Base-by-base conservation (phyloP, 2,113 vertebrate genomes). In the Ploceus nigricollis region DNA sequence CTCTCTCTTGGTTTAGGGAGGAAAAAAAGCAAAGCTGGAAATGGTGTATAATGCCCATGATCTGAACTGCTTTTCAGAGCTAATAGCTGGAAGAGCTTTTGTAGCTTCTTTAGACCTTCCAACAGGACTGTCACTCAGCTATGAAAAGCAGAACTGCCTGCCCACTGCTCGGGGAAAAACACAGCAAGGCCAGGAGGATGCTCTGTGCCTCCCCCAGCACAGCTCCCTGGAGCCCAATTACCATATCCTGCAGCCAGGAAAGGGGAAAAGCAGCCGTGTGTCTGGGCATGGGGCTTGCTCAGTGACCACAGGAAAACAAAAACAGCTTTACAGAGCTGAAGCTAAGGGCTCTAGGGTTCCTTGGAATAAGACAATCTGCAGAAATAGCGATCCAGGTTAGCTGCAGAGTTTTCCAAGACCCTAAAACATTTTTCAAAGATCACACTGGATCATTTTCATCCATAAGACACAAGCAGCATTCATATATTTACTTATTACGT, bases 171-270 rank as follows among this genome's bases (percentile, higher is more conserved):
- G 92, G 68, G 51, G 70, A 92, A 97, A 97, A 94, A 39, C 19
- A 71, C 70, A 90, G 82, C 44, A 61, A 90, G 79, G 90, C 93
- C 85, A 89, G 82, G 39, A 96, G 44, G 64, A 90, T 30, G 82
- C 60, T 87, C 42, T 57, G 81, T 51, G 44, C 75, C 91, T 85
- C 57, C 83, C 64, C 45, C 58, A 1, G 48, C 84, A 77, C n/a
- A 2, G 2, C 53, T 95, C 95, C 88, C 94, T 65, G 40, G 92
- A 96, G 94, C 39, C 87, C 82, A 96, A 93, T 96, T 94, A 95
- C 68, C 93, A 92, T 81, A 75, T 31, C 82, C 82, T 63, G 54
- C 76, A 95, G 92, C 30, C 93, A 81, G 75, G 51, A 44, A 70
- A 68, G 87, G 82, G 39, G 75, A 88, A 44, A 64, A 82, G 79